Percentiles rank a stretch among this genome's conserved stretches.
Evolutionary conservation across 2,888 invertebrate genomes (phyloP).

Genomic region (Dryobotodes eremita): DNA sequence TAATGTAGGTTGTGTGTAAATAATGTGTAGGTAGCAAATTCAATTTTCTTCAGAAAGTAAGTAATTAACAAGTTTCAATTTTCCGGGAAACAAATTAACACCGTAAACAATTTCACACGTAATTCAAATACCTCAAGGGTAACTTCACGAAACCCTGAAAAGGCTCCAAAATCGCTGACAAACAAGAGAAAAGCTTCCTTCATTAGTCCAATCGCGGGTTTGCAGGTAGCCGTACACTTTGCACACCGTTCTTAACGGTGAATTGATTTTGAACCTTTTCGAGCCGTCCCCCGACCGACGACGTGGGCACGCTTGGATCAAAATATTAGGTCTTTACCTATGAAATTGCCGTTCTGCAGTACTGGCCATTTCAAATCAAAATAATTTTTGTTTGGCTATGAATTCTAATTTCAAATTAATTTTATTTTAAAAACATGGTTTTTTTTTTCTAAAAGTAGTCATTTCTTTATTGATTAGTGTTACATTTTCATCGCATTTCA

Average conservation of each 20-base stretch:
- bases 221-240: conserved; percentile 30
- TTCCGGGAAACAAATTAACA: neutral
- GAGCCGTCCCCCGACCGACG: too few species aligned
- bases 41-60: conserved; percentile 2
- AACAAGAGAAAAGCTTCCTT: conserved; percentile 33
- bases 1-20: neutral
- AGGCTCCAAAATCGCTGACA: conserved; percentile 18
- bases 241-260: conserved; percentile 8
- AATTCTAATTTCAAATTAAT: too few species aligned
- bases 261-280: conserved; percentile 16
- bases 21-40: neutral
- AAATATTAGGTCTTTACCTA: too few species aligned
- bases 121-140: neutral
- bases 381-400: too few species aligned
- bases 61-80: conserved; percentile 5
- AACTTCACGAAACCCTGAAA: conserved; percentile 1
- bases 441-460: too few species aligned
- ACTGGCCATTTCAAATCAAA: too few species aligned
- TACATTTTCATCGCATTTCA: too few species aligned
- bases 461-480: too few species aligned
- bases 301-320: too few species aligned
- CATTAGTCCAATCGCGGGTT: conserved; percentile 29
- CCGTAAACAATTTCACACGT: neutral
- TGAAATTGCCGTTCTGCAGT: too few species aligned
- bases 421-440: too few species aligned